Evolutionary conservation across 2,797 vertebrate genomes (phyloP), one percentile per base, ranked within the genome.

Genomic region (Yasuhikotakia modesta): DNA sequence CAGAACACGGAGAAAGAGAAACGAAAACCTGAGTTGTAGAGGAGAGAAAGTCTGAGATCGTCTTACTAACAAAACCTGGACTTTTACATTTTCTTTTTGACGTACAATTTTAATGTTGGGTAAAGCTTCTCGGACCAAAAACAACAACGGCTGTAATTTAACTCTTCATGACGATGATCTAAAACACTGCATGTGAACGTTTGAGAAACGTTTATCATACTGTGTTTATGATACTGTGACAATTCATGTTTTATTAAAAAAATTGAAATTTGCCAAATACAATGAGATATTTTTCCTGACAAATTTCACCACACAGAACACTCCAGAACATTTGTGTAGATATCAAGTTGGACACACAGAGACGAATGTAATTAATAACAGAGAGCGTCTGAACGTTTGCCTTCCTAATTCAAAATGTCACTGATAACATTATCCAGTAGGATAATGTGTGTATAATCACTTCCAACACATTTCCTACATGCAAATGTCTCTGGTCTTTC

Each of bases 271-370:
- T 43, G 39, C 39, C 39, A 43, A 17, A 48, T 83, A 85, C 82
- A 87, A 76, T 73, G 91, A 74, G 21, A 87, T 90, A 90, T 72
- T 63, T n/a, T 78, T 92, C 90, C 80, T 85, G 89, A 92, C 91
- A 92, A 85, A 84, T 86, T 84, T 73, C 82, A 77, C 89, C 53
- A 10, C 85, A 83, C 86, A 86, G 85, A 79, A 87, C 87, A 82
- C 78, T 24, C 66, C 81, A 85, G 82, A 87, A 75, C 74, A 53
- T 76, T 78, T 75, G 43, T n/a, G 50, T 60, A 30, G 22, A 45
- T 10, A 19, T 73, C 43, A 1, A 79, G 76, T 81, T 87, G 87
- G 27, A 72, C 87, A 84, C 79, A 76, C 75, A 69, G 78, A 85
- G 86, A 76, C 82, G 70, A 80, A 86, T 84, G 81, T 61, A 78